These are phyloP conservation scores for Phoxinus phoxinus DNA, from an alignment of 2,113 vertebrate species.

Conservation along the genomic window DNA sequence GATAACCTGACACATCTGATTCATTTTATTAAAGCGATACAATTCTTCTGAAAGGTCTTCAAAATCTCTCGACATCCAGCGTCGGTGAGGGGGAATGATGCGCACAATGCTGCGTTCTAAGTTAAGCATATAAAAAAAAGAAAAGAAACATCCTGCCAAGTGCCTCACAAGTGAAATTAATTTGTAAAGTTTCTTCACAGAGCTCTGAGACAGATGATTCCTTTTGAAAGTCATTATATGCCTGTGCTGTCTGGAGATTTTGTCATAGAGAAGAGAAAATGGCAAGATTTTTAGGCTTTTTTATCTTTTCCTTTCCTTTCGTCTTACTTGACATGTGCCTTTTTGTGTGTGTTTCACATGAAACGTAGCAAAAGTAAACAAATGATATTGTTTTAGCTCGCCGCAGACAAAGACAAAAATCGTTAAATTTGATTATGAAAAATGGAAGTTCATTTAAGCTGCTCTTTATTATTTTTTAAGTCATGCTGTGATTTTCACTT, in stretches of 20 bases:
- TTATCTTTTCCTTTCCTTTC: slow-evolving; percentile 45
- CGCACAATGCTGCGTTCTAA: slow-evolving; percentile 54
- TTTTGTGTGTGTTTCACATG: slow-evolving; percentile 45
- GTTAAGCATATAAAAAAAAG: slow-evolving; percentile 50
- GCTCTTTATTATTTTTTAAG: slow-evolving; percentile 16
- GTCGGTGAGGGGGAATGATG: slow-evolving; percentile 57
- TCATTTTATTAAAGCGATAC: slow-evolving; percentile 72
- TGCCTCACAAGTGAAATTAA: slow-evolving; percentile 60
- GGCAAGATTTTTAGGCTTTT: slow-evolving; percentile 49
- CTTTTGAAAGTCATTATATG: slow-evolving; percentile 67
- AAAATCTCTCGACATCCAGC: slow-evolving; percentile 64
- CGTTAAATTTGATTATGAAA: slow-evolving; percentile 22
- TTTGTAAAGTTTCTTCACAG: slow-evolving; percentile 66
- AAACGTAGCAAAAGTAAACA: slow-evolving; percentile 45
- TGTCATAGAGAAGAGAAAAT: slow-evolving; percentile 65
- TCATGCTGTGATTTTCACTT: neutral
- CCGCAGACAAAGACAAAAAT: slow-evolving; percentile 10
- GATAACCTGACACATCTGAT: slow-evolving; percentile 74
- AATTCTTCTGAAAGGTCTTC: slow-evolving; percentile 63
- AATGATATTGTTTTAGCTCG: slow-evolving; percentile 1
- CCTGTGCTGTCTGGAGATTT: slow-evolving; percentile 60
- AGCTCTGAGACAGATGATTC: slow-evolving; percentile 61
- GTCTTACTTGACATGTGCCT: slow-evolving; percentile 49
- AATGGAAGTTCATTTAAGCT: slow-evolving; percentile 12
- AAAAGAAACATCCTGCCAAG: slow-evolving; percentile 50